A percentile compares a stretch with the other conserved stretches of the same genome.
phyloP scores from a whole-genome alignment of 2,888 invertebrate species.

The Malachius bipustulatus region DNA sequence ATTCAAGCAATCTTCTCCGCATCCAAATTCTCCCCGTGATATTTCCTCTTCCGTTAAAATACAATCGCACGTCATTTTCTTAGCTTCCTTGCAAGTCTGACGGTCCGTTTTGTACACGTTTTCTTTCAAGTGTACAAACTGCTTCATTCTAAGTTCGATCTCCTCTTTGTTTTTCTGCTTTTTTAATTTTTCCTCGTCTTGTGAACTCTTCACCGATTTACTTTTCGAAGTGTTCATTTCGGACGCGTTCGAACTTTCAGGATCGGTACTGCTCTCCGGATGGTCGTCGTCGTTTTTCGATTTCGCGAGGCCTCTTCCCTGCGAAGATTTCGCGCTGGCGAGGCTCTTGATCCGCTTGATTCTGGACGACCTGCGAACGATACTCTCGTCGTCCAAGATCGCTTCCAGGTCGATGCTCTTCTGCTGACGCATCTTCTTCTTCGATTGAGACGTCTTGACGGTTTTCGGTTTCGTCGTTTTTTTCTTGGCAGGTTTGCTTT shows the following conservation, averaged over 20 bases:
- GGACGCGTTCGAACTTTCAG: constrained; percentile 4
- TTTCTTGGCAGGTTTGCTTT: constrained; percentile 12
- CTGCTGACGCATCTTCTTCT: constrained; percentile 9
- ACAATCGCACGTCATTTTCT: constrained; percentile 93
- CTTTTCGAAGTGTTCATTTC: constrained; percentile 7
- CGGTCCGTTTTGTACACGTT: constrained; percentile 72
- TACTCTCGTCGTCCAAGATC: constrained; percentile 13
- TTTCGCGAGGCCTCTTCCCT: constrained; percentile 54
- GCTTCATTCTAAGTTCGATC: constrained; percentile 51
- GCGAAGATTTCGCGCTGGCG: constrained; percentile 52
- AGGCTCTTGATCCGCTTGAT: constrained; percentile 62
- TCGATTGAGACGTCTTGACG: constrained; percentile 8
- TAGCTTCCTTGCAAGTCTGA: constrained; percentile 79
- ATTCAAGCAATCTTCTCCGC: constrained; percentile 94
- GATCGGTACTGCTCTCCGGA: constrained; percentile 42
- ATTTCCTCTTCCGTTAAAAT: constrained; percentile 75
- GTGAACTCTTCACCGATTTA: constrained; percentile 23
- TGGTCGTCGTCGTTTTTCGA: constrained; percentile 35
- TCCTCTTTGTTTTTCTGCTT: constrained; percentile 33
- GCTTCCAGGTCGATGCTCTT: constrained; percentile 6
- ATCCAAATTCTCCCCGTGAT: constrained; percentile 70
- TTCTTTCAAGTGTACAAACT: constrained; percentile 70
- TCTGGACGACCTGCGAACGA: constrained; percentile 51
- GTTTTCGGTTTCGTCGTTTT: constrained; percentile 14
- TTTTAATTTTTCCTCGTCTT: constrained; percentile 37